Evolutionary conservation across 2,888 invertebrate species (phyloP).

Genomic region (Calliphora vomitoria): DNA sequence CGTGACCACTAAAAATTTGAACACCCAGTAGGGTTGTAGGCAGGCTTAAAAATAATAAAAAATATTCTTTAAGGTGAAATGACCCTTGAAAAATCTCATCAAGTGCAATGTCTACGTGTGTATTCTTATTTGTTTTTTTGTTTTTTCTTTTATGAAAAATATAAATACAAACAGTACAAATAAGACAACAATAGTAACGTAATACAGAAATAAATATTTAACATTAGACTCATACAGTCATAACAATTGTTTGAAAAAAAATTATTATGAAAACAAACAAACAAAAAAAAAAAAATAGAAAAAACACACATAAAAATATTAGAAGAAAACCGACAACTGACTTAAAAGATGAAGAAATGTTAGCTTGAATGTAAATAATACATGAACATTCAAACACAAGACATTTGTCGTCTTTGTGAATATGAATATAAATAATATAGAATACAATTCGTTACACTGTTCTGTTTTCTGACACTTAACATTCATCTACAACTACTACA

Average conservation of each 20-base stretch:
- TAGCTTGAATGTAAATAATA: constrained; percentile 1
- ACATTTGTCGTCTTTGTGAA: neutral
- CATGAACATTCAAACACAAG: neutral
- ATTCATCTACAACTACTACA: neutral
- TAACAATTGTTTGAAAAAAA: constrained; percentile 43
- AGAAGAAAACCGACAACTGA: constrained; percentile 64
- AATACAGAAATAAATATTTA: constrained; percentile 52
- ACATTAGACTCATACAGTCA: constrained; percentile 38
- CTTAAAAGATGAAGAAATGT: constrained; percentile 13
- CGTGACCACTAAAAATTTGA: neutral
- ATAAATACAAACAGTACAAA: constrained; percentile 47
- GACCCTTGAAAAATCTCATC: constrained; percentile 70
- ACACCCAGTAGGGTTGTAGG: neutral
- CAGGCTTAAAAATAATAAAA: neutral
- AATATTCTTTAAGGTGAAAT: constrained; percentile 58
- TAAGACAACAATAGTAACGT: constrained; percentile 45
- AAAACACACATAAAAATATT: constrained; percentile 17
- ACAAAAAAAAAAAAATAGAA: neutral
- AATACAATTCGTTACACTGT: constrained; percentile 54
- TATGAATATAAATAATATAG: neutral
- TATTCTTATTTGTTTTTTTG: constrained; percentile 22
- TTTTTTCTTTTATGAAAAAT: neutral
- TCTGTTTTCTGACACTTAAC: constrained; percentile 17
- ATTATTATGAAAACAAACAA: neutral
- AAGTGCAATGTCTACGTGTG: constrained; percentile 69